phyloP scores from a whole-genome alignment of 2,113 vertebrate species.

The Lucifuga dentata region DNA sequence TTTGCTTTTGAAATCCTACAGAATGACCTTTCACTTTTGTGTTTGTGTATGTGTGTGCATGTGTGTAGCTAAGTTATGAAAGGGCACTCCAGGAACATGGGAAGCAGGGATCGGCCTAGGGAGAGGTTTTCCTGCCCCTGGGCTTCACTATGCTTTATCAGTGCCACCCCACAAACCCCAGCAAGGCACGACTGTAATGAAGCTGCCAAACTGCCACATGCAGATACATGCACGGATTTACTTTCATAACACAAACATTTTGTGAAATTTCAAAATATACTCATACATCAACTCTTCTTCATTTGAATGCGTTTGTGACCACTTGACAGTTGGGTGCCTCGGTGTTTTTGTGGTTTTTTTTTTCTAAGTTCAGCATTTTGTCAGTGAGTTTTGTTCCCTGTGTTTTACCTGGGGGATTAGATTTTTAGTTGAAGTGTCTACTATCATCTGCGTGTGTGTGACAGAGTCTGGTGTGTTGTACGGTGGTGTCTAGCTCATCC shows the following conservation, averaged over 20 bases:
- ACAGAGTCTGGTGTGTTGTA: conserved; percentile 51
- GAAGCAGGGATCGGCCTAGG: conserved; percentile 14
- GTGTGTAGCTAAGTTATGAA: conserved; percentile 43
- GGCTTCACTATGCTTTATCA: conserved; percentile 59
- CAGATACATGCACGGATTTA: conserved; percentile 48
- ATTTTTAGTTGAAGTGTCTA: conserved; percentile 63
- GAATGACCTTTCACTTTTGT: conserved; percentile 46
- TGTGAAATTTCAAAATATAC: conserved; percentile 55
- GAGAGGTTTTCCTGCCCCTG: conserved; percentile 17
- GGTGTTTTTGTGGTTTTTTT: conserved; percentile 61
- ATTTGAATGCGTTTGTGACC: conserved; percentile 65
- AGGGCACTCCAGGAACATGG: conserved; percentile 31
- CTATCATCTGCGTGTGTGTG: conserved; percentile 52
- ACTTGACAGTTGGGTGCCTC: conserved; percentile 69
- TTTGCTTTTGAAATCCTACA: conserved; percentile 1
- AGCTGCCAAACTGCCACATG: conserved; percentile 23
- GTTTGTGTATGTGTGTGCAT: conserved; percentile 17
- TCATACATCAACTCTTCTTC: conserved; percentile 44
- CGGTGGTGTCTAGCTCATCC: conserved; percentile 38
- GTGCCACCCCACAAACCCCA: conserved; percentile 48
- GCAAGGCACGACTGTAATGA: conserved; percentile 53
- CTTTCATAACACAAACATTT: conserved; percentile 42
- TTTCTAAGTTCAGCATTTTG: conserved; percentile 70
- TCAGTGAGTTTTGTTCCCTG: conserved; percentile 71
- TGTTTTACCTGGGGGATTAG: conserved; percentile 71